Percentiles rank a stretch among this genome's conserved stretches.
Evolutionary conservation across 2,113 vertebrate genomes (phyloP).

Genomic region (Anolis carolinensis): DNA sequence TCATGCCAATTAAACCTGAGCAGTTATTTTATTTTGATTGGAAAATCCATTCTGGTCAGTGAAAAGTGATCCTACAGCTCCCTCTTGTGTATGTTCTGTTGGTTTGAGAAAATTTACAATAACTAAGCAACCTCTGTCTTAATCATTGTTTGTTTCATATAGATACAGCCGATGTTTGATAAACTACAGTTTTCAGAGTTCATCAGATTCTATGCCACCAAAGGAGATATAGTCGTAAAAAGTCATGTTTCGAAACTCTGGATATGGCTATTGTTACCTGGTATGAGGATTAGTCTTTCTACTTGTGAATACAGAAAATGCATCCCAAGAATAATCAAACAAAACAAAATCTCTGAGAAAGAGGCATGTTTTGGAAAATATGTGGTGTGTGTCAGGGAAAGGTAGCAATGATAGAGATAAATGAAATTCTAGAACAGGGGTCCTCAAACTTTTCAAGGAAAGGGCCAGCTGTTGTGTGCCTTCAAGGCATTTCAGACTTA

Average conservation of each 20-base stretch:
- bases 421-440: no score
- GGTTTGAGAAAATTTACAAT: constrained; percentile 33
- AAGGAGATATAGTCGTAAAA: no score
- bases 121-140: rapidly evolving
- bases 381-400: no score
- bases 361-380: neutral
- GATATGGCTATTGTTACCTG: neutral
- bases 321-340: neutral
- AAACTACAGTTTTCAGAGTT: no score
- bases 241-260: no score
- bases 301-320: neutral
- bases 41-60: constrained; percentile 3
- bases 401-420: no score
- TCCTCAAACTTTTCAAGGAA: no score
- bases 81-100: constrained; percentile 74
- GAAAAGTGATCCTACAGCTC: constrained; percentile 61
- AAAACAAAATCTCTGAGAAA: neutral
- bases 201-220: no score
- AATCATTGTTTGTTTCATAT: neutral
- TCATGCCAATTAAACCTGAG: neutral
- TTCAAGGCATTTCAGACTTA: no score
- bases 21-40: neutral
- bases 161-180: no score
- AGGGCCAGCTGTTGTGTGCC: no score
- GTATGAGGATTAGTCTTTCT: neutral